Conservation (phyloP, 2,113 vertebrate genomes). For the Phodopus roborovskii region DNA sequence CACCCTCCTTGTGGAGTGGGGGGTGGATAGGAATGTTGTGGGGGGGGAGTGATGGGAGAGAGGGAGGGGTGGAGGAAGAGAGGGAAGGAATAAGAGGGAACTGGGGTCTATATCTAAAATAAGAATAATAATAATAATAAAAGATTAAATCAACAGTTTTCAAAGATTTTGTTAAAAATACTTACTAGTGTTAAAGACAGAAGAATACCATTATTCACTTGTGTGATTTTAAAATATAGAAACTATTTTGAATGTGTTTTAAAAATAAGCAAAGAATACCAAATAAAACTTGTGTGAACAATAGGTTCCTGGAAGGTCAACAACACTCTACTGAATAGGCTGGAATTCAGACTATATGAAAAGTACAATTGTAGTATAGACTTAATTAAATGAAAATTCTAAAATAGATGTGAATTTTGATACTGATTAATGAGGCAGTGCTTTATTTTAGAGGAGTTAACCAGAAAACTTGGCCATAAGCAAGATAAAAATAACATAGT, state of each 20-base stretch:
- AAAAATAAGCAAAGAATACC: background rate
- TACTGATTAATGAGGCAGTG: background rate
- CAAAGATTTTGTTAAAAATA: slow-evolving; percentile 26
- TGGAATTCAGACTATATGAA: background rate
- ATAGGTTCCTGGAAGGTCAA: background rate
- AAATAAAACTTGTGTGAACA: background rate
- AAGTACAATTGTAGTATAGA: background rate
- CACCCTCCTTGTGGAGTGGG: no score
- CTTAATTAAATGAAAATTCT: background rate
- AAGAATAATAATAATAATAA: no score
- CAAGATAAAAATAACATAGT: no score
- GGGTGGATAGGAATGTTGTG: no score
- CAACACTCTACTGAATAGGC: background rate
- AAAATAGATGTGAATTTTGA: background rate
- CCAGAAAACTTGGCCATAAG: background rate
- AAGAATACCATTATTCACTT: slow-evolving; percentile 25
- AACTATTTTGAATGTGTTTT: background rate
- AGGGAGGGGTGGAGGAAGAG: no score
- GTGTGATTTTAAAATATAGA: background rate
- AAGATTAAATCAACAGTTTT: slow-evolving; percentile 25
- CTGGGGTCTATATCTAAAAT: no score
- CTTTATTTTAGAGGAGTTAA: background rate
- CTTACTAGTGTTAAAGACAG: background rate
- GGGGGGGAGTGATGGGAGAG: no score
- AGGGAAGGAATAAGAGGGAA: no score